Evolutionary conservation across 1,140 invertebrate species (phyloP).

Genomic region (Papilio xuthus): DNA sequence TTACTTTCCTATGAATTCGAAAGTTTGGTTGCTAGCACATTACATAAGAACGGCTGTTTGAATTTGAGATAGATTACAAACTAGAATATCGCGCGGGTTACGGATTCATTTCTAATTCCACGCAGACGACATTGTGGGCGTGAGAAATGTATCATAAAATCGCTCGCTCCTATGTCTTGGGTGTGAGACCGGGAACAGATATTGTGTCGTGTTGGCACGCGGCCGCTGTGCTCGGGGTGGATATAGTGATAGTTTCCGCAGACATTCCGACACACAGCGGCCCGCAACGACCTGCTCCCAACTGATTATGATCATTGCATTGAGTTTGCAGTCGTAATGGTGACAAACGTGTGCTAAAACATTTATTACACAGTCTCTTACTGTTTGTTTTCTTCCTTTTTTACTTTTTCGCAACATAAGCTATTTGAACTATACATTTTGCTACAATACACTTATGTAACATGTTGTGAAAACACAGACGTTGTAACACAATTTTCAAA

Average conservation of each 20-base stretch:
- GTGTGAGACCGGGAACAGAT: neutral
- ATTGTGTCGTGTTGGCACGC: neutral
- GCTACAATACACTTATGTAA: no score
- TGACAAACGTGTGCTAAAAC: neutral
- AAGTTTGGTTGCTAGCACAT: no score
- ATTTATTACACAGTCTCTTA: neutral
- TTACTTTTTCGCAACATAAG: neutral
- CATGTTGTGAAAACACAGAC: neutral
- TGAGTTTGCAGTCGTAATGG: neutral
- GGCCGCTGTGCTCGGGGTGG: neutral
- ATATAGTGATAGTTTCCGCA: neutral
- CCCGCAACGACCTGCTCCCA: neutral
- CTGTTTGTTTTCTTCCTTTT: neutral
- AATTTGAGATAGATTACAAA: no score
- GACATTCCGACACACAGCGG: neutral
- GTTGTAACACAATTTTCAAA: neutral
- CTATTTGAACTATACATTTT: no score
- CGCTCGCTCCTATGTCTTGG: neutral
- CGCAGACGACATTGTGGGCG: no score
- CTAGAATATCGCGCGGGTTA: no score
- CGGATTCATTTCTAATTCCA: no score
- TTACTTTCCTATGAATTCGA: no score
- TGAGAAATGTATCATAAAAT: neutral
- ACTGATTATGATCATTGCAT: neutral
- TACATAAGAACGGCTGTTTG: no score